Evolutionary conservation across 2,797 vertebrate species (phyloP).

Genomic region (Miichthys miiuy): DNA sequence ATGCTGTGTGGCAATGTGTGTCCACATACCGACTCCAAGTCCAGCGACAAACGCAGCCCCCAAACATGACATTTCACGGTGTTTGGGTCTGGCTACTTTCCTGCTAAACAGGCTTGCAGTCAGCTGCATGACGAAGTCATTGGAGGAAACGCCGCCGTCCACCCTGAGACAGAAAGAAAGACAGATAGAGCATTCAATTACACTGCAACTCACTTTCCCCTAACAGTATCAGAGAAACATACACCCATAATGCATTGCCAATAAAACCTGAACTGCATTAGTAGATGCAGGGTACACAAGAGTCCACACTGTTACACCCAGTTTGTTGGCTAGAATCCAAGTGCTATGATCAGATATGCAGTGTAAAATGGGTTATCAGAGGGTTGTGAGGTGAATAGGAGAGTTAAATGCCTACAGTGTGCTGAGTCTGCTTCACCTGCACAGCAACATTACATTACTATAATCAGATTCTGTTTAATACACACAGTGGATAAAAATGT

Average conservation of each 20-base stretch:
- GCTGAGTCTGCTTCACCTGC: neutral
- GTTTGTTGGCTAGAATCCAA: slow-evolving; percentile 33
- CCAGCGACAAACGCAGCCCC: slow-evolving; percentile 95
- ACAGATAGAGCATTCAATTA: slow-evolving; percentile 29
- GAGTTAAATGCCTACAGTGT: neutral
- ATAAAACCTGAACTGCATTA: slow-evolving; percentile 54
- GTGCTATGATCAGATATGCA: slow-evolving; percentile 24
- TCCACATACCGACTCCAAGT: slow-evolving; percentile 89
- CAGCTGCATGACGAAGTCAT: slow-evolving; percentile 96
- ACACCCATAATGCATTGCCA: slow-evolving; percentile 49
- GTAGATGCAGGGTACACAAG: slow-evolving; percentile 9
- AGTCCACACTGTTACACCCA: slow-evolving; percentile 17
- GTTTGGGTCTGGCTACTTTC: slow-evolving; percentile 85
- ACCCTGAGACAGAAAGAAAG: slow-evolving; percentile 81
- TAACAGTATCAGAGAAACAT: slow-evolving; percentile 48
- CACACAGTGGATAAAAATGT: slow-evolving; percentile 32
- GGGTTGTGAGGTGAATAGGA: neutral
- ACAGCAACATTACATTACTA: neutral
- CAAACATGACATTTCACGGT: slow-evolving; percentile 93
- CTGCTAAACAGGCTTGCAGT: slow-evolving; percentile 93
- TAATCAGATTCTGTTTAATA: neutral
- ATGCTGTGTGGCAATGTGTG: neutral
- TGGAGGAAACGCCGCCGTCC: slow-evolving; percentile 94
- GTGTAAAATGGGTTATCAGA: slow-evolving; percentile 15
- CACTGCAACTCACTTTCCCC: slow-evolving; percentile 35